Base-by-base conservation (phyloP, 1,140 invertebrate species). In the Dinoponera quadriceps region DNA sequence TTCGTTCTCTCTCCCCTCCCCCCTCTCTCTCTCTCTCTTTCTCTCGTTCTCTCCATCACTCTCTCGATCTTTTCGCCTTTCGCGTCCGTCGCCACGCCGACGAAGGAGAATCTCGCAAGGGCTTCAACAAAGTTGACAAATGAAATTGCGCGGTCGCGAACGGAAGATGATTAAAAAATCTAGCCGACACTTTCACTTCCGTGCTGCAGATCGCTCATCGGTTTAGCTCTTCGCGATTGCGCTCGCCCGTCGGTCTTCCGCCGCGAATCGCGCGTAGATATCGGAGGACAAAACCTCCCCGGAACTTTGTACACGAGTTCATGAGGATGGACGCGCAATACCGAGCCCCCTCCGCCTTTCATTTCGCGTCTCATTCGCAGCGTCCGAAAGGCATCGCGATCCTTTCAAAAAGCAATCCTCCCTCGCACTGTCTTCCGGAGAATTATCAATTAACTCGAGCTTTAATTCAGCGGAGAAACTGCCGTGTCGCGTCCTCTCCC, bases 71-170 rank as follows among this genome's bases (percentile, higher is more conserved):
- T 33, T 7, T 33, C 33, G 2, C 33, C 7, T 33, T 7, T 7
- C 2, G 9, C 38, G 38, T 44, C 38, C 38, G 38, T 16, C 16
- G 22, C 49, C 7, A 9, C 18, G 38, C 63, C 14, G 38, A 16
- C 18, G 4, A n/a, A 62, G 54, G 38, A 63, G 48, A 77, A 77
- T 77, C 25, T 65, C 27, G 59, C 48, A 20, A 73, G 16, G 60
- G 51, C n/a, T 54, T 77, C 54, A 77, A 65, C 73, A 77, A 77
- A 65, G 38, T 77, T 65, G 73, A 77, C 60, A 77, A 77, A 77
- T 65, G 59, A 60, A 60, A 77, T 77, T 77, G 60, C n/a, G n/a
- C 60, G 60, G 48, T 4, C 29, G 48, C 44, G 25, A 7, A 29
- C 29, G 54, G 20, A 2, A 48, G 11, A 20, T 77, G 48, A 65